Percentiles rank a stretch among this genome's conserved stretches.
These are phyloP conservation scores for Drosophila kuntzei DNA, from an alignment of 2,888 invertebrate species.

Conservation along the genomic window DNA sequence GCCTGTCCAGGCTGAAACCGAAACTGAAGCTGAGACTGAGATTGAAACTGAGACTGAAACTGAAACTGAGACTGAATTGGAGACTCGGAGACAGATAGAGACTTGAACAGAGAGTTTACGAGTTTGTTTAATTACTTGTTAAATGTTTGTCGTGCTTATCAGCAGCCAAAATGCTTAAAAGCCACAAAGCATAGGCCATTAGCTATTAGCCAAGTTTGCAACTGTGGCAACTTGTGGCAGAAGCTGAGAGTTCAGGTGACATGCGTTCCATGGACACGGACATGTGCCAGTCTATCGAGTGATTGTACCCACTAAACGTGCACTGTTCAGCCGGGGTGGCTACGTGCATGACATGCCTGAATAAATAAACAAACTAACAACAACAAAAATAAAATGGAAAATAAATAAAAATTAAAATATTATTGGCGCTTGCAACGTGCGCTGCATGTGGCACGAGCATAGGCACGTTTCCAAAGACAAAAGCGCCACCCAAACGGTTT, in stretches of 20 bases:
- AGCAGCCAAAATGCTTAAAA: constrained; percentile 59
- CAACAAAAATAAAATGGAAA: constrained; percentile 8
- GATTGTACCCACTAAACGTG: constrained; percentile 65
- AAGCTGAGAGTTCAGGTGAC: constrained; percentile 44
- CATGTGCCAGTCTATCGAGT: constrained; percentile 49
- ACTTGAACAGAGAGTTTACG: constrained; percentile 38
- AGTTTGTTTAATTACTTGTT: constrained; percentile 79
- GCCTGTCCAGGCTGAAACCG: constrained; percentile 45
- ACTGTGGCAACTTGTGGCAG: constrained; percentile 1
- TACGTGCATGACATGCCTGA: constrained; percentile 39
- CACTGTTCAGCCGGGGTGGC: constrained; percentile 33
- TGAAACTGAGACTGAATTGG: constrained; percentile 18
- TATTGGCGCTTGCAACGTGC: constrained; percentile 63
- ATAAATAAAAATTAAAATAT: constrained; percentile 67
- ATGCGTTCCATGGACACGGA: constrained; percentile 44
- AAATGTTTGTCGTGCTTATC: constrained; percentile 77
- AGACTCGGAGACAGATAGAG: constrained; percentile 35
- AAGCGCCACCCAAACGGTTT: constrained; percentile 73
- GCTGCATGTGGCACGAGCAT: constrained; percentile 72
- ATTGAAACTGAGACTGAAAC: constrained; percentile 13
- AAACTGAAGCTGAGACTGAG: constrained; percentile 32
- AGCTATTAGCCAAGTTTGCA: constrained; percentile 43
- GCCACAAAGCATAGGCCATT: constrained; percentile 50
- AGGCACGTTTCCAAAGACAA: constrained; percentile 72
- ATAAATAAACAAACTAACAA: constrained; percentile 11